phyloP scores from a whole-genome alignment of 1,140 invertebrate species.

The Drosophila truncata region DNA sequence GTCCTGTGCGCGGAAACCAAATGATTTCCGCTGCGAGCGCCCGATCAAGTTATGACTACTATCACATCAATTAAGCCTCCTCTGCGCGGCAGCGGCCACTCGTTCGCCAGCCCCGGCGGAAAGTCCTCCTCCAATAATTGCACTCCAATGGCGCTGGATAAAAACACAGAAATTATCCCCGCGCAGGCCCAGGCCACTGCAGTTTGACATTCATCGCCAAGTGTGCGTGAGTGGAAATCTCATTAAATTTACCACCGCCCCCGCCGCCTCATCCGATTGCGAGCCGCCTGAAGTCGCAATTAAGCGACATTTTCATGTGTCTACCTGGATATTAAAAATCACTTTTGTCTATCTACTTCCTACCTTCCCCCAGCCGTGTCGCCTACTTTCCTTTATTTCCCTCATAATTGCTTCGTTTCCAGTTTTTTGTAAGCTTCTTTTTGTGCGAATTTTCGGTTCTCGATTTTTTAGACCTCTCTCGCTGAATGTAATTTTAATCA shows the following conservation, averaged over 20 bases:
- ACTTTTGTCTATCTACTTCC: constrained; percentile 32
- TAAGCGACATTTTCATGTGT: constrained; percentile 50
- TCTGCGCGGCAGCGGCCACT: constrained; percentile 2
- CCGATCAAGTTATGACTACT: constrained; percentile 53
- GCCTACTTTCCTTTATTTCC: not conserved
- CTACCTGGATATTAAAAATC: constrained; percentile 47
- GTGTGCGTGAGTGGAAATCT: constrained; percentile 46
- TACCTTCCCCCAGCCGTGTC: not conserved
- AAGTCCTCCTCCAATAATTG: constrained; percentile 44
- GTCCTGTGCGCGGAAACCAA: constrained; percentile 40
- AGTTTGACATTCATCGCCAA: constrained; percentile 51
- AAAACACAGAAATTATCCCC: constrained; percentile 30
- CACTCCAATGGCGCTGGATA: constrained; percentile 39
- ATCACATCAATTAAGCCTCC: constrained; percentile 53
- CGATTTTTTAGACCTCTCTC: constrained; percentile 24
- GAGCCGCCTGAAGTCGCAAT: constrained; percentile 45
- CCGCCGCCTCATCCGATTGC: constrained; percentile 11
- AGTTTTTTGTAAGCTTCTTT: constrained; percentile 16
- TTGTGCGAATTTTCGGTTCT: constrained; percentile 9
- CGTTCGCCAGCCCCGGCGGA: constrained; percentile 12
- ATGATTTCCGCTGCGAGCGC: constrained; percentile 39
- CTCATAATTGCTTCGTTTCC: constrained; percentile 29
- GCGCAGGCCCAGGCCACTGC: constrained; percentile 24
- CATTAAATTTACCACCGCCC: constrained; percentile 42
- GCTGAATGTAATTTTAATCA: constrained; percentile 60